phyloP scores from a whole-genome alignment of 2,888 invertebrate species.

The Celastrina argiolus region DNA sequence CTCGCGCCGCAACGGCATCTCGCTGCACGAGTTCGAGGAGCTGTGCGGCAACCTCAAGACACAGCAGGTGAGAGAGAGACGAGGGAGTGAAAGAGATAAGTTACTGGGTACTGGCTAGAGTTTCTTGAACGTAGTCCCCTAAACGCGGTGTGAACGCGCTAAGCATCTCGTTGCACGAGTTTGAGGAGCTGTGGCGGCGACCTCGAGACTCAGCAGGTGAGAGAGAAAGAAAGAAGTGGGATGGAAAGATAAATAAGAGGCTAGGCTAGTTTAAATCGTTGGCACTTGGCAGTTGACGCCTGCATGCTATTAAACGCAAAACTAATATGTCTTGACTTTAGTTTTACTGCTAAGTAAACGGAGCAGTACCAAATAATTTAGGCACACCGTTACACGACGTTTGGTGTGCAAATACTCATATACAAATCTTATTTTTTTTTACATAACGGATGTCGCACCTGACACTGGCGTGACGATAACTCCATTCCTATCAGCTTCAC shows the following conservation, averaged over 20 bases:
- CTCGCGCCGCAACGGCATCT: conserved; percentile 86
- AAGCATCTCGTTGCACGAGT: conserved; percentile 92
- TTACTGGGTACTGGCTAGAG: no score
- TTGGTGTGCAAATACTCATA: background rate
- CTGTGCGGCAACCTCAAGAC: conserved; percentile 92
- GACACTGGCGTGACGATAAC: no score
- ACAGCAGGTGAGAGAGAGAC: conserved; percentile 79
- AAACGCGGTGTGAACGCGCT: no score
- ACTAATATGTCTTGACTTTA: background rate
- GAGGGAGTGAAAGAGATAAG: background rate
- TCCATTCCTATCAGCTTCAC: no score
- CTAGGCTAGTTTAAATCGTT: background rate
- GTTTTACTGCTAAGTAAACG: background rate
- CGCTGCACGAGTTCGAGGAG: conserved; percentile 93
- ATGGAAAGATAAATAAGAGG: no score
- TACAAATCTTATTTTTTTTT: no score
- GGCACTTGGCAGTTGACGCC: background rate
- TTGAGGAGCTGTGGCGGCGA: conserved; percentile 92
- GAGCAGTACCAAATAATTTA: background rate
- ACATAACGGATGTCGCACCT: no score
- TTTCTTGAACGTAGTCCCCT: no score
- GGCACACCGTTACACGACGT: background rate
- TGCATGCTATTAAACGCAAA: background rate
- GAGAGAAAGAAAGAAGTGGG: no score
- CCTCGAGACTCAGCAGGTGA: conserved; percentile 82